Conservation (phyloP, 2,888 invertebrate genomes). For the Agrotis puta region DNA sequence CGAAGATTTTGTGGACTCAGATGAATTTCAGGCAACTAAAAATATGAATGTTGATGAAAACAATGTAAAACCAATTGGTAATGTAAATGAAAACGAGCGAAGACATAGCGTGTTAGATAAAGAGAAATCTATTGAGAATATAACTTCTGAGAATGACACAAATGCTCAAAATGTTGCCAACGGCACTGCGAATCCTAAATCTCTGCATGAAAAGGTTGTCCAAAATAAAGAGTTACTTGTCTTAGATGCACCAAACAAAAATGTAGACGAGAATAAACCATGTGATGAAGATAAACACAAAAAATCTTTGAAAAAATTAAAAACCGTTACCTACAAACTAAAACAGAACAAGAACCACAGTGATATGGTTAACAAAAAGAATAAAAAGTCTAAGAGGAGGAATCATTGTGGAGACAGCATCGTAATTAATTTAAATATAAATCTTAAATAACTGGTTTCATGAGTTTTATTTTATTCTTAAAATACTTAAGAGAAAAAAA, state of each 20-base stretch:
- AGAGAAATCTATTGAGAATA: neutral
- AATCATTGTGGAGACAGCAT: conserved; percentile 32
- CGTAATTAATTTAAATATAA: conserved; percentile 51
- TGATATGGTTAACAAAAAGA: neutral
- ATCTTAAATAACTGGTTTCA: conserved; percentile 19
- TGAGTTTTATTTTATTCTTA: conserved; percentile 13
- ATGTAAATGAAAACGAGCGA: neutral
- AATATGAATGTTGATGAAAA: neutral
- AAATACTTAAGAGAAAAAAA: neutral
- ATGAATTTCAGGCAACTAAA: conserved; percentile 12
- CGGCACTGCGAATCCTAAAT: neutral
- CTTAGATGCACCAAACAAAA: neutral
- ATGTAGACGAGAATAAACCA: neutral
- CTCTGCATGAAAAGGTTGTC: neutral
- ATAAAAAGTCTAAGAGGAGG: neutral
- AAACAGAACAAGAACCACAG: neutral
- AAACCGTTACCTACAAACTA: neutral
- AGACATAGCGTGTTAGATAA: neutral
- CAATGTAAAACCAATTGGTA: neutral
- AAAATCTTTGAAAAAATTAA: neutral
- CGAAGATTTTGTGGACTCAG: conserved; percentile 21
- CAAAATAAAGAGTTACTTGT: neutral
- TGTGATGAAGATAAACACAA: neutral
- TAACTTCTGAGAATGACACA: neutral
- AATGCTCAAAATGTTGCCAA: neutral